A percentile compares a stretch with the other conserved stretches of the same genome.
Evolutionary conservation across 2,113 vertebrate genomes (phyloP).

Genomic region (Labeo catla): DNA sequence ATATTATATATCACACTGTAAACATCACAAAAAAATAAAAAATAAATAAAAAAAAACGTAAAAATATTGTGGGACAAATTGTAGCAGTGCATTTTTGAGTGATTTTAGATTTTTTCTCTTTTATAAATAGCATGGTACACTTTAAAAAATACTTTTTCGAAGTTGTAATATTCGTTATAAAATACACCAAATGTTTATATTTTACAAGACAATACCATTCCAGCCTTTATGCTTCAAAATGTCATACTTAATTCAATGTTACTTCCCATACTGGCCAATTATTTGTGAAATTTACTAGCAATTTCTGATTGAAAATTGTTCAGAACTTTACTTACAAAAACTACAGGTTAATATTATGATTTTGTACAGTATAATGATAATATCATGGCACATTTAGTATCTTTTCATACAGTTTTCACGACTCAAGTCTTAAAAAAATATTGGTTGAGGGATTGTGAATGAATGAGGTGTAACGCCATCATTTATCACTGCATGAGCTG

Average conservation of each 20-base stretch:
- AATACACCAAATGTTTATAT: background rate
- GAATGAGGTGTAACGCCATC: slow-evolving; percentile 57
- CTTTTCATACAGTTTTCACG: background rate
- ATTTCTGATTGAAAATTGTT: too few relatives aligned
- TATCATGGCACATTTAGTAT: background rate
- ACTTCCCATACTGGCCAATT: too few relatives aligned
- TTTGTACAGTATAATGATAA: background rate
- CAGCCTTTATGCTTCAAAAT: background rate
- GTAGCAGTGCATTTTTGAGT: too few relatives aligned
- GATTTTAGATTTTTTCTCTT: too few relatives aligned
- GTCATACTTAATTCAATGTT: too few relatives aligned
- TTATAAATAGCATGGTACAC: background rate
- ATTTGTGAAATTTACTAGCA: too few relatives aligned
- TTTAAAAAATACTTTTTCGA: background rate
- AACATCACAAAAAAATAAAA: too few relatives aligned
- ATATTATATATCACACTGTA: too few relatives aligned
- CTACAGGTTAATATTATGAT: background rate
- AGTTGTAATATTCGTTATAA: background rate
- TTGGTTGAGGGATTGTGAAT: slow-evolving; percentile 47
- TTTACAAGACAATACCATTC: background rate
- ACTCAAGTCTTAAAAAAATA: background rate
- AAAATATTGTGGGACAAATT: too few relatives aligned
- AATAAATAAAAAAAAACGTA: too few relatives aligned
- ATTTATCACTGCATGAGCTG: slow-evolving; percentile 50
- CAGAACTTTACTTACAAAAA: background rate